Conservation (phyloP, 2,113 vertebrate genomes). For the Psilopsiagon aurifrons region DNA sequence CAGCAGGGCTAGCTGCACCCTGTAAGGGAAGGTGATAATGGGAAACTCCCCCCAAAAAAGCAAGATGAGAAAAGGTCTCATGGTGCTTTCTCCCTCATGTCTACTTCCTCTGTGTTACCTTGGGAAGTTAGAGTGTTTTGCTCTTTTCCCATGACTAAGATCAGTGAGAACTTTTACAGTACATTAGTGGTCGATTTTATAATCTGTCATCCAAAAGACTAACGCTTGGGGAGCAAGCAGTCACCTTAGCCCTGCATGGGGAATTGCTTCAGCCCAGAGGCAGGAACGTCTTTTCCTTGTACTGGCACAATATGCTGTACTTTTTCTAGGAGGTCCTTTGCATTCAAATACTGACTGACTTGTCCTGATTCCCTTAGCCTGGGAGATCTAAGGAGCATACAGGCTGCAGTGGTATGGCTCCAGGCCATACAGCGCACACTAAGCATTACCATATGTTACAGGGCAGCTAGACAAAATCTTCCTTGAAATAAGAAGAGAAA, state of each 20-base stretch:
- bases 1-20: background rate
- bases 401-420: constrained; percentile 66
- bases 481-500: constrained; percentile 17
- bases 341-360: background rate
- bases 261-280: background rate
- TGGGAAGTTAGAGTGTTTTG: constrained; percentile 6
- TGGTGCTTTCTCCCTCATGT: background rate
- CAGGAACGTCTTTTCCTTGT: constrained; percentile 22
- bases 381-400: constrained; percentile 63
- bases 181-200: background rate
- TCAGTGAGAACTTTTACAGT: background rate
- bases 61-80: background rate
- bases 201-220: background rate
- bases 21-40: background rate
- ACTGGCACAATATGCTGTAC: background rate
- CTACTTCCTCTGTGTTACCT: constrained; percentile 46
- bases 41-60: background rate
- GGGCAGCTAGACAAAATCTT: constrained; percentile 56
- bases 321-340: constrained; percentile 33
- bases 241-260: background rate
- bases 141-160: constrained; percentile 32
- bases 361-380: constrained; percentile 15
- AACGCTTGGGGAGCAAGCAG: background rate
- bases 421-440: constrained; percentile 62
- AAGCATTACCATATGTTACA: constrained; percentile 70